phyloP scores from a whole-genome alignment of 2,113 vertebrate species.

The Chascanopsetta lugubris region DNA sequence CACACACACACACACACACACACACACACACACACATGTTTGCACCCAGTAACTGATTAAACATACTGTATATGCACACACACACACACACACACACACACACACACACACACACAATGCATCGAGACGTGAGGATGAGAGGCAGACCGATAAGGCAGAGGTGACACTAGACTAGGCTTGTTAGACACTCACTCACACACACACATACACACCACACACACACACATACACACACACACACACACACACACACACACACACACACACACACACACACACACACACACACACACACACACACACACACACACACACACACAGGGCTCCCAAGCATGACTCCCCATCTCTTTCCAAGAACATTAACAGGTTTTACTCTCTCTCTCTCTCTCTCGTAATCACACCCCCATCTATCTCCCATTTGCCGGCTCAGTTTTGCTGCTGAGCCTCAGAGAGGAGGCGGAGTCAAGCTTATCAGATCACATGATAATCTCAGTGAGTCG shows the following conservation, averaged over 20 bases:
- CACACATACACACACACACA: background rate
- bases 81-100: slow-evolving; percentile 11
- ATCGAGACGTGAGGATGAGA: slow-evolving; percentile 64
- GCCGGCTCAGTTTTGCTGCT: slow-evolving; percentile 61
- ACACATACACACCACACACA: background rate
- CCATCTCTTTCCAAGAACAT: slow-evolving; percentile 66
- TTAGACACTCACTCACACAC: background rate
- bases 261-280: background rate
- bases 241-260: no score
- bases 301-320: slow-evolving; percentile 18
- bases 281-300: background rate
- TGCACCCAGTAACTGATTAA: slow-evolving; percentile 4
- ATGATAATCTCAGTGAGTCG: slow-evolving; percentile 54
- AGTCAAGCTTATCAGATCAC: slow-evolving; percentile 61
- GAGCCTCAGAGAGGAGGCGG: slow-evolving; percentile 37
- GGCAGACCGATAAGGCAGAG: slow-evolving; percentile 52
- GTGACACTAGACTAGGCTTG: slow-evolving; percentile 35
- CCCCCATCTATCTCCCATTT: slow-evolving; percentile 63
- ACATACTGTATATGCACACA: slow-evolving; percentile 7
- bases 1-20: no score
- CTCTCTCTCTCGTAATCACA: slow-evolving; percentile 53
- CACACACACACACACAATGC: slow-evolving; percentile 26
- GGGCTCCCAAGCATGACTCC: slow-evolving; percentile 47
- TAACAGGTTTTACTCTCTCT: slow-evolving; percentile 65
- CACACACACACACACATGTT: no score